These are phyloP conservation scores for Artibeus jamaicensis DNA, from an alignment of 2,797 vertebrate species.

Conservation along the genomic window DNA sequence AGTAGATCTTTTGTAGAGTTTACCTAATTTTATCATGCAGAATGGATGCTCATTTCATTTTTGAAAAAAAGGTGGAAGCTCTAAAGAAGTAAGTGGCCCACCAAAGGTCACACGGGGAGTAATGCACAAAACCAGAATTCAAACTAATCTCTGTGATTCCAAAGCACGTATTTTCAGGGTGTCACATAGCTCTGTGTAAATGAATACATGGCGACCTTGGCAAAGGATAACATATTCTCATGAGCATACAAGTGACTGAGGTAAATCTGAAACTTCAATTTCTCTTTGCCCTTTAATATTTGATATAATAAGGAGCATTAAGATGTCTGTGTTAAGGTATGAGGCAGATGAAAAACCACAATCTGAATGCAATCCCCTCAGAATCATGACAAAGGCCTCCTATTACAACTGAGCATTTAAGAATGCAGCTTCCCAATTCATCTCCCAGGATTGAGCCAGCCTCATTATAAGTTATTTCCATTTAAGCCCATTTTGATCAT, in stretches of 20 bases:
- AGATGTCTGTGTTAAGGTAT: not conserved
- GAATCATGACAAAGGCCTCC: slow-evolving; percentile 38
- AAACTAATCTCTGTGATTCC: slow-evolving; percentile 3
- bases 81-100: not conserved
- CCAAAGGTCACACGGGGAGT: not conserved
- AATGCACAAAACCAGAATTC: slow-evolving; percentile 28
- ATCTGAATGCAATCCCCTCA: not conserved
- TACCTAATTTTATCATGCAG: not conserved
- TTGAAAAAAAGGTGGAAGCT: not conserved
- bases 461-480: slow-evolving; percentile 38
- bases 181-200: not conserved
- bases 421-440: not conserved
- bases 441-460: not conserved
- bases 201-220: not conserved
- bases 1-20: not conserved
- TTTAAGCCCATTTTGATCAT: slow-evolving; percentile 51
- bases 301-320: not conserved
- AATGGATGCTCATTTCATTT: not conserved
- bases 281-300: slow-evolving; percentile 12
- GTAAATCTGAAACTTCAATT: not conserved
- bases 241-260: not conserved
- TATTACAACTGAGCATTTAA: slow-evolving; percentile 22
- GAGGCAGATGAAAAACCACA: not conserved
- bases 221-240: not conserved
- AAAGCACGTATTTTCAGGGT: not conserved